These are phyloP conservation scores for Trimorus sp. DNA, from an alignment of 2,888 invertebrate genomes.

Conservation along the genomic window DNA sequence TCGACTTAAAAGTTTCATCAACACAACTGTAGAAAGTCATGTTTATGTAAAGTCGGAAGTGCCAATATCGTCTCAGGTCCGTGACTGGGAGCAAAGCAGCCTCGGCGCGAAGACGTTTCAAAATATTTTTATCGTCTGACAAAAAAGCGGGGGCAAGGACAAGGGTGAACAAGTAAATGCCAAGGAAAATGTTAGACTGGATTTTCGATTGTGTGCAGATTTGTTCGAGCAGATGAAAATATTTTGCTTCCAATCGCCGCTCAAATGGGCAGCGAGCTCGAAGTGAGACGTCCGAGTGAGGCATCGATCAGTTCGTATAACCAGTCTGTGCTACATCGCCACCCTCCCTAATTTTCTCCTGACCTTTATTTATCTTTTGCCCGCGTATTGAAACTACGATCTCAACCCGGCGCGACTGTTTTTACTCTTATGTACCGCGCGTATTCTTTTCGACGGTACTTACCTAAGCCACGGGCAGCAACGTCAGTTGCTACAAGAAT, in stretches of 20 bases:
- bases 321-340: constrained; percentile 82
- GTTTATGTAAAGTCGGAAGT: no score
- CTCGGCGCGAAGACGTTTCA: no score
- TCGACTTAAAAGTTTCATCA: no score
- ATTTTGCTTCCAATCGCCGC: constrained; percentile 18
- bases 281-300: constrained; percentile 69
- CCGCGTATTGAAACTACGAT: constrained; percentile 7
- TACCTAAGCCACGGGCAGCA: constrained; percentile 97
- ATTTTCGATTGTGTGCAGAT: no score
- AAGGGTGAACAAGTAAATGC: not conserved
- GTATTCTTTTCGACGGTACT: constrained; percentile 79
- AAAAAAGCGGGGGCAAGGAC: not conserved
- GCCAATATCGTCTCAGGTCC: no score
- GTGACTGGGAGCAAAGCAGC: no score
- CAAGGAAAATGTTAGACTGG: no score
- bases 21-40: no score
- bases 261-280: constrained; percentile 21
- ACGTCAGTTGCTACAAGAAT: constrained; percentile 99
- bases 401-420: constrained; percentile 54
- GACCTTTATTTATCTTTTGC: constrained; percentile 37
- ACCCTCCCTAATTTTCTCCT: constrained; percentile 70
- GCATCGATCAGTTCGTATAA: constrained; percentile 80
- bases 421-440: constrained; percentile 28
- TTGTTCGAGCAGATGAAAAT: constrained; percentile 31
- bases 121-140: not conserved